Percentiles rank a stretch among this genome's conserved stretches.
Evolutionary conservation across 2,888 invertebrate genomes (phyloP).

Genomic region (Eurois occulta): DNA sequence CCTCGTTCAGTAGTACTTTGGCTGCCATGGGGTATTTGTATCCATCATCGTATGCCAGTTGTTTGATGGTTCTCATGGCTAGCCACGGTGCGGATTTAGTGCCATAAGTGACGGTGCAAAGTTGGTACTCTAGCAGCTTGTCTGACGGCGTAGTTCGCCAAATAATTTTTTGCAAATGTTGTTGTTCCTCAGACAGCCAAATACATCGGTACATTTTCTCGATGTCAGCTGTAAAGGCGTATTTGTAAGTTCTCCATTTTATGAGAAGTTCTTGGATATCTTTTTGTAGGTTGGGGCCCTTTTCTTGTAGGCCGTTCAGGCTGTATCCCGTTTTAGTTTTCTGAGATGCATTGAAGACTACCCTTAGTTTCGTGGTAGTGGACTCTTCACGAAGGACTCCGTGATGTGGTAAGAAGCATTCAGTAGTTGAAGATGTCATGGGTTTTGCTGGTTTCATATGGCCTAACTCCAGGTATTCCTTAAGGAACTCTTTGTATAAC

Average conservation of each 20-base stretch:
- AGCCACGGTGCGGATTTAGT: no score
- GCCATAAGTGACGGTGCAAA: no score
- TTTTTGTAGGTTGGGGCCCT: not conserved
- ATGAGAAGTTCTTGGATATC: not conserved
- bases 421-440: no score
- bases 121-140: no score
- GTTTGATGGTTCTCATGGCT: no score
- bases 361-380: not conserved
- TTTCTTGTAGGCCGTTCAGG: not conserved
- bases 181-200: not conserved
- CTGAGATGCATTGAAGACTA: no score
- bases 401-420: no score
- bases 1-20: no score
- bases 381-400: no score
- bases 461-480: not conserved
- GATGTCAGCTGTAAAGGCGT: not conserved
- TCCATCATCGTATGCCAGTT: no score
- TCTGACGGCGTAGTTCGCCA: not conserved
- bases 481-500: not conserved
- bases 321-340: not conserved
- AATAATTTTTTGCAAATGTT: not conserved
- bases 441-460: not conserved
- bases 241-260: constrained; percentile 1
- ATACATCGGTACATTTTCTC: constrained; percentile 1
- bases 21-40: no score